Base-by-base conservation (phyloP, 2,113 vertebrate species). In the Datnioides undecimradiatus region DNA sequence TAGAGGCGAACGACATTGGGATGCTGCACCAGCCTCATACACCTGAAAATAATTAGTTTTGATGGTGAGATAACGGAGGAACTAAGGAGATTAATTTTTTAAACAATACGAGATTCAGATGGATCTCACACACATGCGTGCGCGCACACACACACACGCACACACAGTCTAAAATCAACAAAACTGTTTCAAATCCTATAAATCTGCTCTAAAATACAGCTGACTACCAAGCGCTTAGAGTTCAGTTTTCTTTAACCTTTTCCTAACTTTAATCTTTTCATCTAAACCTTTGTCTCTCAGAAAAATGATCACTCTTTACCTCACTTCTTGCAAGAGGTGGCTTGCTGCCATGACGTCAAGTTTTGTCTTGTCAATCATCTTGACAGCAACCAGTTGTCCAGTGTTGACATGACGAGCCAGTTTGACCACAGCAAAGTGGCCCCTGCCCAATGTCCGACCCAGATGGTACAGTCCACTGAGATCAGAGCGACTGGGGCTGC, bases 351-450 rank as follows among this genome's bases (percentile, higher is more conserved):
- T 88, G 7, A 94, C 85, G 0, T 95, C 96, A 76, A 97, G 93
- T 81, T 97, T 97, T 49, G 94, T 95, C 93, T 97, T 97, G 88
- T 97, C 96, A 14, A 97, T 97, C 90, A 97, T 96, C 91, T 97
- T 97, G 79, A 97, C 93, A 0, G 96, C 96, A 80, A 97, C 96
- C 12, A 95, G 92, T 82, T 97, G 95, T 19, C 96, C 94, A 0
- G 96, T 96, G 93, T 94, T 95, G 76, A 97, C 93, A 0, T 97
- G 96, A 8, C 96, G 95, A 0, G 95, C 96, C 85, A 97, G 93
- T 82, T 96, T 96, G 79, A 97, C 96, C 84, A 96, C 96, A 0
- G 96, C 96, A 0, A 96, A 97, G 92, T 97, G 96, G 1, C 96
- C 96, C 84, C 96, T 94, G 60, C 96, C 96, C 90, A 97, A 86